Base-by-base conservation (phyloP, 2,888 invertebrate species). In the Bimastos eiseni region DNA sequence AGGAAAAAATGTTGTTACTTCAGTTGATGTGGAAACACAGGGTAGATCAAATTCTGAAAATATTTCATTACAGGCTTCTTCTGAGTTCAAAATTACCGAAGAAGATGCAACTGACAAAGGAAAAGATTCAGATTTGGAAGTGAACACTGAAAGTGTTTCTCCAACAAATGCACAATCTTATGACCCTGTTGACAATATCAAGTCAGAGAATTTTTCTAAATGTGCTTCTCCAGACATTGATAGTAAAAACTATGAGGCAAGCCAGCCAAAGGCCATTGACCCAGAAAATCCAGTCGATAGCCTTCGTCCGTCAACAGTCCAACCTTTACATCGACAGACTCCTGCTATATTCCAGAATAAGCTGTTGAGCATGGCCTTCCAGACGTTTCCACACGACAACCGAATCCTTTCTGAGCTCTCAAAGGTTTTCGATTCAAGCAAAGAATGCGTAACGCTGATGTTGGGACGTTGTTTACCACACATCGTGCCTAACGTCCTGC, bases 401-500 rank as follows among this genome's bases (percentile, higher is more conserved):
- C 93, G 95, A 86, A 94, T 95, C 91, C 94, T 95, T 11, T 92
- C 93, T 90, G 95, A 95, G 93, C 95, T 83, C 83, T 83, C 83
- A 33, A 83, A 90, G 88, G 44, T 86, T 41, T 90, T 84, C 44
- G 89, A 91, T 41, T 38, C 89, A 13, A 93, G 93, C 88, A 93
- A 92, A 24, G 93, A 93, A 83, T 94, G 88, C 21, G 94, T 95
- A 24, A 95, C 96, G 19, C 95, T 96, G 41, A 95, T 96, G 93
- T 94, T 96, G 89, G 96, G 96, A 1, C 94, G 96, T 90, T 96
- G 96, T 92, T 95, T 97, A 91, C 96, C 96, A 36, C 95, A 96
- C 93, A 96, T 97, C 91, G 96, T 97, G 91, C 97, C 97, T 4
- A 97, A 97, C 95, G 96, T 97, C 88, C 96, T 97, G 90, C 94